Conservation (phyloP, 2,797 vertebrate genomes). For the Chiropotes sagulatus region DNA sequence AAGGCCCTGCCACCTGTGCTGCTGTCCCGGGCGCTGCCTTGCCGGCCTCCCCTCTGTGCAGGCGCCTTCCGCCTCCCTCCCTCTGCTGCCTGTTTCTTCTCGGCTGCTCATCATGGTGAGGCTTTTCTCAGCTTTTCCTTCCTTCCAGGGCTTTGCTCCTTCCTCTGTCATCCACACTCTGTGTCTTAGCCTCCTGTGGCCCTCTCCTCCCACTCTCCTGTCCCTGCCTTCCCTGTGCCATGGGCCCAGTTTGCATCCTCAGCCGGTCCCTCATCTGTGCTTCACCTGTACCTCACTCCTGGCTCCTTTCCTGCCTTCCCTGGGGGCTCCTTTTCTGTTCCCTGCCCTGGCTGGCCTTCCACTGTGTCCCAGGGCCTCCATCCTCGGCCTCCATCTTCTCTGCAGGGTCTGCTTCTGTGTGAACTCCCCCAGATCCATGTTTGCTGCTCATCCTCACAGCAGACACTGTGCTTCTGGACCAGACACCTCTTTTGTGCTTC, state of each 20-base stretch:
- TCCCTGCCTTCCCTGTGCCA: not conserved
- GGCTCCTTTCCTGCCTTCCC: not conserved
- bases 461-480: not conserved
- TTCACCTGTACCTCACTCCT: not conserved
- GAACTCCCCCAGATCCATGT: accelerated
- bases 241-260: not conserved
- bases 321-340: not conserved
- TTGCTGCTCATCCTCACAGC: not conserved
- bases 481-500: not conserved
- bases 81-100: not conserved
- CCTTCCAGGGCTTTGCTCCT: not conserved
- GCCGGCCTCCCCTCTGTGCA: too few species aligned
- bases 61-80: not conserved
- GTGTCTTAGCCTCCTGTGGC: not conserved
- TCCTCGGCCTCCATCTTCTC: not conserved
- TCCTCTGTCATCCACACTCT: not conserved
- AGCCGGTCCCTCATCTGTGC: not conserved
- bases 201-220: not conserved
- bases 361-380: not conserved
- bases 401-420: not conserved
- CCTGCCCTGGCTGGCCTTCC: not conserved
- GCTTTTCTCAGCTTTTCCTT: not conserved
- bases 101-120: not conserved
- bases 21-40: accelerated
- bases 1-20: not conserved